Evolutionary conservation across 1,140 invertebrate genomes (phyloP), one percentile per base, ranked within the genome.

Genomic region (Melitaea cinxia): DNA sequence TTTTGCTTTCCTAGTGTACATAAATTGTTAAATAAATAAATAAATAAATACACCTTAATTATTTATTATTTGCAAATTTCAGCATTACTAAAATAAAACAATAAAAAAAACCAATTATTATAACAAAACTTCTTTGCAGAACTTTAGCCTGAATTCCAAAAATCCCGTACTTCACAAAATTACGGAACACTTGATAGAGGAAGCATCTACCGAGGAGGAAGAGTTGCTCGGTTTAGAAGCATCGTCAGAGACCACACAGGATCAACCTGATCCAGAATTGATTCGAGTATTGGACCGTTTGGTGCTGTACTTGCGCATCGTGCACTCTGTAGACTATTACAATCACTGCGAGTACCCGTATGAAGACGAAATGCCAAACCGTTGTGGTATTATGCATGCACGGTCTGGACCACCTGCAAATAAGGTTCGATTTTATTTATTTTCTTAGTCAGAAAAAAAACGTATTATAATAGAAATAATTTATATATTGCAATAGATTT

Each of bases 341-440:
- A 99, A 98, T 91, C 97, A 98, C 76, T 98, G 97, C 77, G 98
- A 99, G 79, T 99, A 99, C 92, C 97, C 98, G 0, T 99, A 99
- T 82, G 99, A 99, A 91, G 99, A 99, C 89, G 98, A 99, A 83
- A 99, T 99, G 99, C 99, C 99, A 0, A 99, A 99, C 87, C 93
- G 98, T 24, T 99, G 98, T 91, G 98, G 98, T 12, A 99, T 99
- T 65, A 97, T 99, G 93, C 99, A 99, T 86, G 98, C 98, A 0
- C 93, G 99, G 52, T 98, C 97, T 54, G 94, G 95, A 15, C 93
- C 96, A 2, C 96, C 98, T 0, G 93, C 94, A 3, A 94, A 94
- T 39, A 96, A 97, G 88, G 94, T 97, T 61, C 17, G 6, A 52
- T 10, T 3, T 28, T 4, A 28, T 28, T 28, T 28, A 28, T 28